phyloP scores from a whole-genome alignment of 1,140 invertebrate species.

The Drosophila repleta region DNA sequence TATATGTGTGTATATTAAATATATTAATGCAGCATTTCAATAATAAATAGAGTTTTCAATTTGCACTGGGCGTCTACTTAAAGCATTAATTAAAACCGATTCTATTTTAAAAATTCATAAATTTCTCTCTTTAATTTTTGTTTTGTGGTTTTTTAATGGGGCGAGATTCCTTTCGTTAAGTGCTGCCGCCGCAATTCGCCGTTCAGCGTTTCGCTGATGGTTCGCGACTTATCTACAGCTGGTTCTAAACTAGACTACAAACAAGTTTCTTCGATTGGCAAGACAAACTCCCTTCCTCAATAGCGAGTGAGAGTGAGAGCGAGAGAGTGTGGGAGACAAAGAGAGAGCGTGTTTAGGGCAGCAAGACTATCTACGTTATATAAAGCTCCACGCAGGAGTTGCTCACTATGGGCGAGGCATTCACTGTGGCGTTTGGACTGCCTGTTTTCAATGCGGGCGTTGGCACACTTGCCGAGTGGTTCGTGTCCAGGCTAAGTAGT shows the following conservation, averaged over 20 bases:
- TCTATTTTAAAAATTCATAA: conserved; percentile 52
- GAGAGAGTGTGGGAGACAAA: conserved; percentile 7
- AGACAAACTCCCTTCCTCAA: conserved; percentile 44
- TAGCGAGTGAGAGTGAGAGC: conserved; percentile 1
- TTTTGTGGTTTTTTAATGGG: neutral
- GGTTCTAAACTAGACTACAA: conserved; percentile 63
- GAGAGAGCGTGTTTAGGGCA: neutral
- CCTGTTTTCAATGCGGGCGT: conserved; percentile 53
- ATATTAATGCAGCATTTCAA: conserved; percentile 38
- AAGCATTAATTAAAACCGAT: conserved; percentile 28
- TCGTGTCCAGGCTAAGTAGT: conserved; percentile 66
- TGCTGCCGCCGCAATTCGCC: conserved; percentile 44
- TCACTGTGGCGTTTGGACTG: conserved; percentile 32
- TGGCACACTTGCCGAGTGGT: conserved; percentile 37
- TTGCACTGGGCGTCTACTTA: conserved; percentile 69
- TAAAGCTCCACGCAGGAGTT: conserved; percentile 70
- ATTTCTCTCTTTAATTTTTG: conserved; percentile 13
- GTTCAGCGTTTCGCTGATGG: conserved; percentile 22
- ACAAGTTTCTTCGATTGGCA: conserved; percentile 77
- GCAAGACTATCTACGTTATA: conserved; percentile 51
- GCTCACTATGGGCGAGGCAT: conserved; percentile 62
- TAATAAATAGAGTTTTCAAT: conserved; percentile 63
- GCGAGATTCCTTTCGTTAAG: conserved; percentile 41
- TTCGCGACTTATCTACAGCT: conserved; percentile 45
- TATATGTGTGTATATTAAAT: conserved; percentile 10